Base-by-base conservation (phyloP, 2,113 vertebrate species). In the Pterocles orientalis region DNA sequence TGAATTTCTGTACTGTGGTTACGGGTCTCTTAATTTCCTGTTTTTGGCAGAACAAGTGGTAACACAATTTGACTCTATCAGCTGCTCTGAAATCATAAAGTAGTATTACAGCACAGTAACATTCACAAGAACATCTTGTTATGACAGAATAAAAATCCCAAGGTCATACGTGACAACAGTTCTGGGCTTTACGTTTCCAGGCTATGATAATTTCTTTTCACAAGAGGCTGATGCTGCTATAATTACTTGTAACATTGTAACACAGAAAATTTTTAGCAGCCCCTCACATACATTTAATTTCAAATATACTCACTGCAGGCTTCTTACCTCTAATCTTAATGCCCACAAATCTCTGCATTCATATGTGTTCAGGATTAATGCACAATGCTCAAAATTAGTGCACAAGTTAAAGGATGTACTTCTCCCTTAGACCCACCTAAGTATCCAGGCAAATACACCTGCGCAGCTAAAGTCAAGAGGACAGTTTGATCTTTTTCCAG, bases 21-120 rank as follows among this genome's bases (percentile, higher is more conserved):
- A 41, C 9, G 51, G 20, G 60, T 86, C 16, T 77, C 28, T 88
- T 96, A 79, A 91, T 91, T 96, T 56, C 72, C 56, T 83, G 1
- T 6, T 94, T 93, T 92, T 84, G 86, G 84, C 75, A 96, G 95
- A 97, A 97, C 88, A 97, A 86, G 68, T 61, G 18, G 81, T 93
- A 81, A 64, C 54, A 81, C 77, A 43, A 79, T 92, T 81, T 95
- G 64, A 73, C n/a, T 86, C 77, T 94, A 57, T 88, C 86, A 72
- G 61, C 73, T 91, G 57, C 47, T 53, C 70, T 91, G 83, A 95
- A 96, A 90, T 84, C 33, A 68, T 85, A 64, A 86, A 90, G 34
- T 21, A 36, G 21, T 88, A 28, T 81, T 90, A 56, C 13, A 90
- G n/a, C 43, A 56, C 6, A 71, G 26, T 53, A 73, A 26, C 6